phyloP scores from a whole-genome alignment of 2,888 invertebrate species.

The Drosophila acutilabella region DNA sequence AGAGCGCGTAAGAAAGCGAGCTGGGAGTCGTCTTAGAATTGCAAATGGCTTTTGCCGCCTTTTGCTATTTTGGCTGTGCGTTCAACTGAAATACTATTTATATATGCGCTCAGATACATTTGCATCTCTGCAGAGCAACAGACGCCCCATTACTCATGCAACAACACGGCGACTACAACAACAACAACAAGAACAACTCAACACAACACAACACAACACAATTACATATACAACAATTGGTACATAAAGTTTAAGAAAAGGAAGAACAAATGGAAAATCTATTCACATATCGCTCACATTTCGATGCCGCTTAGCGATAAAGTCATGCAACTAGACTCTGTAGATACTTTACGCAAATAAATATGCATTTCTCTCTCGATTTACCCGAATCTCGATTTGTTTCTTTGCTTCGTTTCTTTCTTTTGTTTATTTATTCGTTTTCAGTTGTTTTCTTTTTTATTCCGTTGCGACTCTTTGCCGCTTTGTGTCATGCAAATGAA shows the following conservation, averaged over 20 bases:
- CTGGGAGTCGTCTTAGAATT: slow-evolving; percentile 7
- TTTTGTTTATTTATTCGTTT: slow-evolving; percentile 34
- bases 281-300: slow-evolving; percentile 75
- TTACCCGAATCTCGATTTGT: slow-evolving; percentile 34
- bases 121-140: slow-evolving; percentile 61
- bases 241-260: slow-evolving; percentile 9
- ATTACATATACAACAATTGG: neutral
- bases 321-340: slow-evolving; percentile 47
- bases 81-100: slow-evolving; percentile 81
- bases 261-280: slow-evolving; percentile 50
- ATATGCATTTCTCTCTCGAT: slow-evolving; percentile 70
- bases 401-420: slow-evolving; percentile 26
- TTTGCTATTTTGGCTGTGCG: slow-evolving; percentile 78
- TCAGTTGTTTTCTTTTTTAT: slow-evolving; percentile 11
- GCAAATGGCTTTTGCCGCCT: slow-evolving; percentile 44
- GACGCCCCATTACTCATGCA: slow-evolving; percentile 72
- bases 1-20: neutral
- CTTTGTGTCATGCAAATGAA: slow-evolving; percentile 62
- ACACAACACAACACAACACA: slow-evolving; percentile 31
- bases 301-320: slow-evolving; percentile 73
- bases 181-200: slow-evolving; percentile 25
- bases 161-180: slow-evolving; percentile 32
- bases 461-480: slow-evolving; percentile 34
- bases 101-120: slow-evolving; percentile 72
- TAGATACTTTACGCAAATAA: slow-evolving; percentile 75